A percentile compares a stretch with the other conserved stretches of the same genome.
phyloP scores from a whole-genome alignment of 1,140 invertebrate species.

The Drosophila ercepeae region DNA sequence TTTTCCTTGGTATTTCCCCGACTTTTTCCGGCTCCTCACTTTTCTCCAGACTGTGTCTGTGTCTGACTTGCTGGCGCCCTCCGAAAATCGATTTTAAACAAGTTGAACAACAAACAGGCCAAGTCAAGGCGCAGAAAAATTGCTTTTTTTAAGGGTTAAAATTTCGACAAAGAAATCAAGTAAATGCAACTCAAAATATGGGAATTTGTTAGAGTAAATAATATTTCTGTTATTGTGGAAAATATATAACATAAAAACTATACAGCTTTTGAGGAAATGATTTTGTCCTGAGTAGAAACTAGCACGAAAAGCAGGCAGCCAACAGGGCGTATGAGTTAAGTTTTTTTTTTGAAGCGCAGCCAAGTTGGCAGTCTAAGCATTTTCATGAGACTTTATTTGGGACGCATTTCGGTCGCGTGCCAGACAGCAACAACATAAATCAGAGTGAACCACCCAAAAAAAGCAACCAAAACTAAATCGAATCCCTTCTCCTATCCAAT shows the following conservation, averaged over 20 bases:
- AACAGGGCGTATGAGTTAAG: conserved; percentile 38
- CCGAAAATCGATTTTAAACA: conserved; percentile 82
- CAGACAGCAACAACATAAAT: conserved; percentile 70
- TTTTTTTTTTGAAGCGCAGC: conserved; percentile 44
- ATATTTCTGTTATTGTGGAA: too few species aligned
- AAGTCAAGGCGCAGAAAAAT: too few species aligned
- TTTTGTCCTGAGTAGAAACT: conserved; percentile 17
- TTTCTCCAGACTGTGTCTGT: conserved; percentile 14
- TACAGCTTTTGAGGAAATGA: conserved; percentile 6
- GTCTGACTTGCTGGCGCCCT: conserved; percentile 72
- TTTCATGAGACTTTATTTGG: conserved; percentile 55
- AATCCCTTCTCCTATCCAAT: conserved; percentile 40
- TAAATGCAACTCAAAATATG: neutral
- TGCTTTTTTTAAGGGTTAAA: conserved; percentile 3
- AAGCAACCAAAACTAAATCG: conserved; percentile 35
- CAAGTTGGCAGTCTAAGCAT: conserved; percentile 59
- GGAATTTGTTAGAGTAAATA: neutral
- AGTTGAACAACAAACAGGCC: conserved; percentile 53
- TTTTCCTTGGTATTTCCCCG: conserved; percentile 9
- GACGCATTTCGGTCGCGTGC: conserved; percentile 60
- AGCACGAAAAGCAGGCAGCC: conserved; percentile 4
- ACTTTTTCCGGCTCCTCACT: conserved; percentile 14
- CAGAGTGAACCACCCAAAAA: conserved; percentile 28
- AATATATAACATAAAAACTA: too few species aligned
- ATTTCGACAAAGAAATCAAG: conserved; percentile 3